Percentiles rank a stretch among this genome's conserved stretches.
These are phyloP conservation scores for Ahaetulla prasina DNA, from an alignment of 2,113 vertebrate genomes.

Conservation along the genomic window DNA sequence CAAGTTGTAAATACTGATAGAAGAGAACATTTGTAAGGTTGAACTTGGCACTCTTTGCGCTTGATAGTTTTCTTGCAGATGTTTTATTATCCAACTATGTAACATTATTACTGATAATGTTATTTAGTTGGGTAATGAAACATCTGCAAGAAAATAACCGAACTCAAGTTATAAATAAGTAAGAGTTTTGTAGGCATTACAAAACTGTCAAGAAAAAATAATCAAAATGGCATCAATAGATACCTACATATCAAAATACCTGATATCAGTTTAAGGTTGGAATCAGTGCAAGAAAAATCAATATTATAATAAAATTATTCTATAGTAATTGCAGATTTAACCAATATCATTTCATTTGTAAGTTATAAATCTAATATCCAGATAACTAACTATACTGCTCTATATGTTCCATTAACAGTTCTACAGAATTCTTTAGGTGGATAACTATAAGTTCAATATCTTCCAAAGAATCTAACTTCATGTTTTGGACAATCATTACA, in stretches of 20 bases:
- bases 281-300: not conserved
- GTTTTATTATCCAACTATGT: not conserved
- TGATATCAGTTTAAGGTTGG: not conserved
- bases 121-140: not conserved
- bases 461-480: not conserved
- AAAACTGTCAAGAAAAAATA: not conserved
- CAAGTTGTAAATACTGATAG: not conserved
- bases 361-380: not conserved
- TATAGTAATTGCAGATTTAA: not conserved
- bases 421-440: not conserved
- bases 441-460: not conserved
- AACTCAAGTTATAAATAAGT: not conserved
- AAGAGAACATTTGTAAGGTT: too few species aligned
- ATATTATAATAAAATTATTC: not conserved
- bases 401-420: not conserved
- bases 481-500: not conserved
- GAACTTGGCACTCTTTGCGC: not conserved
- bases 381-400: not conserved
- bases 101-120: not conserved
- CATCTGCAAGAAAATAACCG: not conserved
- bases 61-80: not conserved
- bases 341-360: not conserved
- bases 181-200: not conserved
- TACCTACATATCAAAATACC: not conserved
- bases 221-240: not conserved